Evolutionary conservation across 2,113 vertebrate genomes (phyloP), one percentile per base, ranked within the genome.

Genomic region (Phylloscopus trochiloides): DNA sequence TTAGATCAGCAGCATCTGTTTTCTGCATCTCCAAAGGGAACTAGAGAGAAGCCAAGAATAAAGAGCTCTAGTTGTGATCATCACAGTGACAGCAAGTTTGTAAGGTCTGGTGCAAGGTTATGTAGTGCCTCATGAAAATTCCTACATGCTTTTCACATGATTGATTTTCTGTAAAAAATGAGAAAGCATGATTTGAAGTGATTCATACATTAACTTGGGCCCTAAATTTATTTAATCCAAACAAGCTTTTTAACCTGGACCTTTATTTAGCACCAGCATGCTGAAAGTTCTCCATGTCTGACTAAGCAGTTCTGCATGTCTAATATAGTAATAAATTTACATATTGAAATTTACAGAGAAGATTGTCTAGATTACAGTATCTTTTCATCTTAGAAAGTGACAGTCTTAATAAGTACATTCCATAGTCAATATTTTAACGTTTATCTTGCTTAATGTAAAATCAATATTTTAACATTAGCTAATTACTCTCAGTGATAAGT

Each of bases 401-500:
- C 75, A 95, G 26, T 85, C 68, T 96, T 96, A 96, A 96, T 97
- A 95, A 94, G 79, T 92, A 48, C 34, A 91, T 92, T 95, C 61
- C 15, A 20, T 51, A 96, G 77, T 92, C 95, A 97, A 90, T 97
- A 97, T 75, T 84, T 94, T 62, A 94, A 45, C 1, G 1, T 97
- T 96, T 95, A 73, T 95, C 92, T 96, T 96, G 36, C 52, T 90
- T 97, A 97, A 96, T 96, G 54, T 93, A 95, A 96, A 98, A 98
- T 98, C 97, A 96, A 94, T 97, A 90, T 80, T 94, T 97, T 92
- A 96, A 87, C 58, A 71, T 93, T 75, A 96, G 61, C 32, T 97
- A 97, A 97, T 97, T 97, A 94, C 17, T 90, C 28, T 67, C 22
- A 76, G n/a, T 43, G 88, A 92, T 96, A 97, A 72, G 48, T 76